Percentiles rank a stretch among this genome's conserved stretches.
These are phyloP conservation scores for Sphaerophoria taeniata DNA, from an alignment of 2,888 invertebrate genomes.

Conservation along the genomic window DNA sequence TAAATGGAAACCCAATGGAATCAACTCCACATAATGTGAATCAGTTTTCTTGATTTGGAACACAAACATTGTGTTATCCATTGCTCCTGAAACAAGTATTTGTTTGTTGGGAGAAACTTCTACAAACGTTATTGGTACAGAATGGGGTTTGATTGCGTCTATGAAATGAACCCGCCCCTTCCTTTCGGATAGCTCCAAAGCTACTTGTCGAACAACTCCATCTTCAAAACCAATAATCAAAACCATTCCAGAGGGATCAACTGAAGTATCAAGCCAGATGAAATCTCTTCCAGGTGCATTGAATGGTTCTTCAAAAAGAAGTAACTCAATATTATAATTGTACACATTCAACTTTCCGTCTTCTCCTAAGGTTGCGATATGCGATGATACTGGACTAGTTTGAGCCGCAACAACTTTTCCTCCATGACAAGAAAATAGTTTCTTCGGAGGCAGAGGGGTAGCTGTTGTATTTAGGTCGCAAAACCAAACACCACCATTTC, in stretches of 20 bases:
- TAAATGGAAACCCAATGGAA: constrained; percentile 88
- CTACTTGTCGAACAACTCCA: constrained; percentile 87
- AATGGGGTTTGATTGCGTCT: constrained; percentile 88
- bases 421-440: constrained; percentile 88
- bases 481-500: constrained; percentile 91
- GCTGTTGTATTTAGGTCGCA: constrained; percentile 86
- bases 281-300: constrained; percentile 84
- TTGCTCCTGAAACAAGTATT: constrained; percentile 87
- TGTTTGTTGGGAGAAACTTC: constrained; percentile 85
- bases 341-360: constrained; percentile 90
- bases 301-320: constrained; percentile 86
- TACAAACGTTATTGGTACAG: constrained; percentile 85
- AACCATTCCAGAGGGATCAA: constrained; percentile 86
- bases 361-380: constrained; percentile 88
- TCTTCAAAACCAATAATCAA: constrained; percentile 88
- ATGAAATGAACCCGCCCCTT: constrained; percentile 78
- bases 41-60: constrained; percentile 83
- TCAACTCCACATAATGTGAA: constrained; percentile 83
- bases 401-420: constrained; percentile 89
- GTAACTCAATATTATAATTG: constrained; percentile 85
- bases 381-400: constrained; percentile 87
- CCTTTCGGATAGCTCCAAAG: constrained; percentile 76
- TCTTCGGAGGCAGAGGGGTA: constrained; percentile 81
- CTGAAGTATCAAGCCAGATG: constrained; percentile 88
- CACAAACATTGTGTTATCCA: constrained; percentile 88